A percentile compares a stretch with the other conserved stretches of the same genome.
These are phyloP conservation scores for Cheilinus undulatus DNA, from an alignment of 2,113 vertebrate species.

Conservation along the genomic window DNA sequence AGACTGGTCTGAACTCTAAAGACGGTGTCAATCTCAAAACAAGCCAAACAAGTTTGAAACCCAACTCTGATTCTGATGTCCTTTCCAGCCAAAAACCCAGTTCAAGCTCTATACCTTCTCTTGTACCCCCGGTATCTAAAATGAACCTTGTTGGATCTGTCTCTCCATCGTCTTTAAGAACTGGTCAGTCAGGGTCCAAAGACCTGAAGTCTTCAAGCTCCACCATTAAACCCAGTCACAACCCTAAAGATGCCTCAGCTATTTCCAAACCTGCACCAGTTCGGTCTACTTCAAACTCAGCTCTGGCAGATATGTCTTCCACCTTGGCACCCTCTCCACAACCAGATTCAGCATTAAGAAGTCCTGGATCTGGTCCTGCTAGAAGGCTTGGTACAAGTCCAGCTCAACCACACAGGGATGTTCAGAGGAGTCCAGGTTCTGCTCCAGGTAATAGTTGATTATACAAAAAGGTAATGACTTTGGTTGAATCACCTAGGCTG, in stretches of 20 bases:
- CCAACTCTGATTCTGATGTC: neutral
- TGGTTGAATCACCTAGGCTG: too few species aligned
- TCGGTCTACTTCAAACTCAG: constrained; percentile 18
- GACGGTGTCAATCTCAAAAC: constrained; percentile 3
- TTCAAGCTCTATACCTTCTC: neutral
- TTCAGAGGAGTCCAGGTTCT: constrained; percentile 29
- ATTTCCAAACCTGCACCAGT: constrained; percentile 4
- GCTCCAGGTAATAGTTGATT: constrained; percentile 67
- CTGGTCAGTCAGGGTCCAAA: constrained; percentile 17
- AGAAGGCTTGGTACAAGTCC: constrained; percentile 15
- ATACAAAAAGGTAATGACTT: too few species aligned
- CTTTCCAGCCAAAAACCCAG: constrained; percentile 7
- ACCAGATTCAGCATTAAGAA: constrained; percentile 13
- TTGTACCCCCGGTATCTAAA: constrained; percentile 11
- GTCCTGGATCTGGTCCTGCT: constrained; percentile 12
- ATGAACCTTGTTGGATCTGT: neutral
- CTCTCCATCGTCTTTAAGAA: constrained; percentile 2
- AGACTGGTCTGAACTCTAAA: constrained; percentile 4
- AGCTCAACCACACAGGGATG: neutral
- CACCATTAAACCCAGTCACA: neutral
- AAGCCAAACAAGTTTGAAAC: constrained; percentile 1
- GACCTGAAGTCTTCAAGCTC: neutral
- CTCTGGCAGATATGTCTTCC: constrained; percentile 22
- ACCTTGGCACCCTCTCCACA: constrained; percentile 1
- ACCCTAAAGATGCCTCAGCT: constrained; percentile 9